A percentile compares a stretch with the other conserved stretches of the same genome.
Conservation (phyloP, 1,140 invertebrate species). For the Globodera rostochiensis region DNA sequence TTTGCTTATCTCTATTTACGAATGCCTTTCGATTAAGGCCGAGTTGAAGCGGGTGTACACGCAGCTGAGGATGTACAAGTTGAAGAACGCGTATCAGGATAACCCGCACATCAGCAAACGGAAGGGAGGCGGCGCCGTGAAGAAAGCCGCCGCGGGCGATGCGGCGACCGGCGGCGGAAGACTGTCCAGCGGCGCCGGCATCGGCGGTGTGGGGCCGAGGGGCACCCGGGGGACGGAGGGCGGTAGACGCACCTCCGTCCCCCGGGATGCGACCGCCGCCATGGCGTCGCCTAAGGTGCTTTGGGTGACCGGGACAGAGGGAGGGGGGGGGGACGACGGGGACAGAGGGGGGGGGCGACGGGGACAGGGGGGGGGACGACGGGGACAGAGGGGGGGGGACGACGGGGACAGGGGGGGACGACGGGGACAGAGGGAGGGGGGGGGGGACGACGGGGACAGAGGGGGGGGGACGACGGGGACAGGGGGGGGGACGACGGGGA, state of each 20-base stretch:
- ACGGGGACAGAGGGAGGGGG: slow-evolving; percentile 10
- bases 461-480: no score
- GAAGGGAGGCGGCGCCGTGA: slow-evolving; percentile 73
- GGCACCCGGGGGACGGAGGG: background rate
- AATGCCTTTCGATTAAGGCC: slow-evolving; percentile 69
- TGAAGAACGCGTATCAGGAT: slow-evolving; percentile 85
- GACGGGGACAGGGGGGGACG: no score
- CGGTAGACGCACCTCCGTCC: slow-evolving; percentile 26
- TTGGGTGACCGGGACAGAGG: no score
- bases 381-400: slow-evolving; percentile 40
- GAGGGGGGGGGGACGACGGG: no score
- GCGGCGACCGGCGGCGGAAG: slow-evolving; percentile 72
- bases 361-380: slow-evolving; percentile 39
- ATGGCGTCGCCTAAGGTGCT: slow-evolving; percentile 55
- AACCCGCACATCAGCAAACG: slow-evolving; percentile 92
- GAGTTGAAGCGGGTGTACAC: slow-evolving; percentile 89
- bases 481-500: no score
- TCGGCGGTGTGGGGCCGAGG: background rate
- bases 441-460: background rate
- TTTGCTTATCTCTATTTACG: background rate
- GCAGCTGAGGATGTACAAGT: slow-evolving; percentile 75
- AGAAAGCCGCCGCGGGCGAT: slow-evolving; percentile 83
- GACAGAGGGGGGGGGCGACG: slow-evolving; percentile 1
- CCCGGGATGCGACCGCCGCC: slow-evolving; percentile 35
- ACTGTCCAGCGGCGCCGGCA: background rate